Evolutionary conservation across 2,888 invertebrate genomes (phyloP), one percentile per base, ranked within the genome.

Genomic region (Drosophila anomalata): DNA sequence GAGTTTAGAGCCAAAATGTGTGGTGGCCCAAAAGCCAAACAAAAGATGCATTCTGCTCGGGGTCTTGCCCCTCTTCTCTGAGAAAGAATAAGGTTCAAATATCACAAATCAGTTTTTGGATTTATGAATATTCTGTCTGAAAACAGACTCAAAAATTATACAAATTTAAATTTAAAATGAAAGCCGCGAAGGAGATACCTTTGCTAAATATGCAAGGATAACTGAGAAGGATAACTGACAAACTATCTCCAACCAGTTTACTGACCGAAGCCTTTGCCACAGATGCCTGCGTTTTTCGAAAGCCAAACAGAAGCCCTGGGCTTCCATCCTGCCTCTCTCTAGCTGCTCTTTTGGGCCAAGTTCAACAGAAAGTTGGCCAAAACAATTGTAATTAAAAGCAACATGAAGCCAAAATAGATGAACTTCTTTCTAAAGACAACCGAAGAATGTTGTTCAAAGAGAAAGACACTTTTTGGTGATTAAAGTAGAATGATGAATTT

Each of bases 371-470:
- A 60, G 26, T 57, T 55, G 55, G 70, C 79, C 76, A 82, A 79
- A 81, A 75, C 77, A 85, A 82, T 80, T 85, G 87, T 87, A 85
- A 85, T 85, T 85, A 87, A 87, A 82, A 78, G 72, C 70, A 75
- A 68, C 70, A 68, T 77, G 67, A 69, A 77, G 62, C 72, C 62
- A 51, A 75, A 71, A 78, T 72, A 77, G 80, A 83, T 74, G 80
- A 86, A 83, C 80, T 86, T 78, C 78, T 75, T 60, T 52, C 22
- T 12, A 6, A 24, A 14, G 11, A 63, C 54, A 31, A 63, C 39
- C 31, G 33, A n/a, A 31, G 2, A 42, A 33, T 55, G 44, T 14
- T 31, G 3, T 33, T 12, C 33, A 20, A 26, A 36, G n/a, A 36
- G 2, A n/a, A n/a, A n/a, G n/a, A n/a, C n/a, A n/a, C 2, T 6